A percentile compares a stretch with the other conserved stretches of the same genome.
These are phyloP conservation scores for Pelobates cultripes DNA, from an alignment of 2,797 vertebrate genomes.

Conservation along the genomic window DNA sequence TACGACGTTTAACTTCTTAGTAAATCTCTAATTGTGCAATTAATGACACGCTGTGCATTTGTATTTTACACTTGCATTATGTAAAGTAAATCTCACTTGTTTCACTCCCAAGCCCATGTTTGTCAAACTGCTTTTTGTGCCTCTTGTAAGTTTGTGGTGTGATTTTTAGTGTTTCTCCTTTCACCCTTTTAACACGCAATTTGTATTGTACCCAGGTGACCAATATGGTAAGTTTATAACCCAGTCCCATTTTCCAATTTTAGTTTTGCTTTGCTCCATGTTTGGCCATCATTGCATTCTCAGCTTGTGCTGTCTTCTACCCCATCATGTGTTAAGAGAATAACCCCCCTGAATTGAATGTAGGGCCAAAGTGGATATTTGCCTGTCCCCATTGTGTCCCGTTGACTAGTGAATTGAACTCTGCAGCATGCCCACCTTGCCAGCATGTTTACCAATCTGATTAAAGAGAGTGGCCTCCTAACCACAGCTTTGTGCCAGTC, in stretches of 20 bases:
- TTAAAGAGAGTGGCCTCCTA: slow-evolving; percentile 61
- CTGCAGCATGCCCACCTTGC: slow-evolving; percentile 72
- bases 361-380: not conserved
- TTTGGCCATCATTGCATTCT: slow-evolving; percentile 72
- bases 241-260: slow-evolving; percentile 69
- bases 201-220: slow-evolving; percentile 94
- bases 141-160: slow-evolving; percentile 56
- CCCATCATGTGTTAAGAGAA: not conserved
- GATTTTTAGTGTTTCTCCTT: slow-evolving; percentile 64
- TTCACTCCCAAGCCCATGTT: too few species aligned
- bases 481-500: slow-evolving; percentile 64
- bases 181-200: slow-evolving; percentile 79
- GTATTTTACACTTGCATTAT: too few species aligned
- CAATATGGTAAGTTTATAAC: slow-evolving; percentile 95
- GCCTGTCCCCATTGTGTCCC: not conserved
- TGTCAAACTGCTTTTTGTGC: slow-evolving; percentile 50
- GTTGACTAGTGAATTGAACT: not conserved
- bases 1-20: too few species aligned
- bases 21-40: too few species aligned
- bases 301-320: slow-evolving; percentile 73
- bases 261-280: slow-evolving; percentile 63
- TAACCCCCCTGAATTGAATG: not conserved
- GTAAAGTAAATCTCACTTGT: too few species aligned
- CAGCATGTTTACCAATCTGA: slow-evolving; percentile 82
- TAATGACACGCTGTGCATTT: too few species aligned